phyloP scores from a whole-genome alignment of 2,888 invertebrate genomes.

The Dione juno region DNA sequence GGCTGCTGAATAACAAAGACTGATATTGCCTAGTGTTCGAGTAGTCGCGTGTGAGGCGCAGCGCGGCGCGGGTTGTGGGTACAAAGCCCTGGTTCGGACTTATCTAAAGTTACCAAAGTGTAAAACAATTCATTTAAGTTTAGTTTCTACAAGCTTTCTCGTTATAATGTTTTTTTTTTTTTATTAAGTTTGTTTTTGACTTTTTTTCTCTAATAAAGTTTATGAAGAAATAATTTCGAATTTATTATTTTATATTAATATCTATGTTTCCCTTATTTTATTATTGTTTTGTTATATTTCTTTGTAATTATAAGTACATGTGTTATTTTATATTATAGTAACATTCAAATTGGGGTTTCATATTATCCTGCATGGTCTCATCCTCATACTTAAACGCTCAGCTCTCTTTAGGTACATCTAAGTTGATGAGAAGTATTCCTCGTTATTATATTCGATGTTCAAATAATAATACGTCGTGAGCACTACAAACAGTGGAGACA shows the following conservation, averaged over 20 bases:
- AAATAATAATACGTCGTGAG: no score
- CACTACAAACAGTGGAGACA: no score
- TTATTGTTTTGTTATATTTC: neutral
- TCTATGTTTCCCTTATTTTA: slow-evolving; percentile 3
- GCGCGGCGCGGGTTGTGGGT: no score
- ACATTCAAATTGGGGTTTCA: no score
- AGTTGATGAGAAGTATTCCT: no score
- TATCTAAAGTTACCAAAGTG: slow-evolving; percentile 10
- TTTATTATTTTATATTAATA: slow-evolving; percentile 23
- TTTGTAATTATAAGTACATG: neutral
- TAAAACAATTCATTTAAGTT: neutral
- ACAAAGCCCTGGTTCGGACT: neutral
- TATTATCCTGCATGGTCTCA: no score
- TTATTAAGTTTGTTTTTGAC: slow-evolving; percentile 17
- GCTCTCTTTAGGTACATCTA: no score
- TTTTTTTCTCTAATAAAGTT: slow-evolving; percentile 32
- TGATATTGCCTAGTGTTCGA: neutral
- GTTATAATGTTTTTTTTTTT: neutral
- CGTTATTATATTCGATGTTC: no score
- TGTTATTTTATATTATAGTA: no score
- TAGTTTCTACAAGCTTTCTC: neutral
- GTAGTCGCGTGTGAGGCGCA: no score
- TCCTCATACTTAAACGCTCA: no score
- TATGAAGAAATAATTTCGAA: slow-evolving; percentile 26
- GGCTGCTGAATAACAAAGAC: slow-evolving; percentile 17